A percentile compares a stretch with the other conserved stretches of the same genome.
These are phyloP conservation scores for Caenorhabditis japonica DNA, from an alignment of 2,888 invertebrate genomes.

Conservation along the genomic window DNA sequence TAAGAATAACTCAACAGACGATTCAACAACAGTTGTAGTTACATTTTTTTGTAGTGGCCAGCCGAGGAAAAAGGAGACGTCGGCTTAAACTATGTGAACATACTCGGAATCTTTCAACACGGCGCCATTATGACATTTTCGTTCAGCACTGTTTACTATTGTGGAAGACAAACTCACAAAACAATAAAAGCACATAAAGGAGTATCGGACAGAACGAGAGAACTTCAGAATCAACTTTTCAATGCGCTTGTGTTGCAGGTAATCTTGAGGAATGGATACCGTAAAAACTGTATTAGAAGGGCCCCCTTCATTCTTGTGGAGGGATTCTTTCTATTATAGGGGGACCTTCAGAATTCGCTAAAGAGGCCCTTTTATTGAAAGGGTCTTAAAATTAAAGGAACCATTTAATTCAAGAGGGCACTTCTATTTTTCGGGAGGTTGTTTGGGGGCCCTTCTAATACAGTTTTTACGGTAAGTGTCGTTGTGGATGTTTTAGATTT, in stretches of 20 bases:
- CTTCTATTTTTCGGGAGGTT: too few species aligned
- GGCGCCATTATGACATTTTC: slow-evolving; percentile 8
- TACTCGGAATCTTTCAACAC: not conserved
- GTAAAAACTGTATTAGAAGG: not conserved
- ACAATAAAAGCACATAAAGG: not conserved
- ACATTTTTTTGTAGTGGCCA: slow-evolving; percentile 24
- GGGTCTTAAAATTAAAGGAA: too few species aligned
- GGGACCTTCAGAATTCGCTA: too few species aligned
- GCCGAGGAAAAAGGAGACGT: slow-evolving; percentile 18
- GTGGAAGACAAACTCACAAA: slow-evolving; percentile 10
- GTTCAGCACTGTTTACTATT: slow-evolving; percentile 16
- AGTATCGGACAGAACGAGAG: slow-evolving; percentile 12
- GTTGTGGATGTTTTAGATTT: too few species aligned
- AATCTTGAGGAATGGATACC: too few species aligned
- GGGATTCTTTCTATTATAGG: too few species aligned
- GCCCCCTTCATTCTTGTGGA: too few species aligned
- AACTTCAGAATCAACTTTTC: slow-evolving; percentile 33
- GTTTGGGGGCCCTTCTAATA: too few species aligned
- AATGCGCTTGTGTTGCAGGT: slow-evolving; percentile 35
- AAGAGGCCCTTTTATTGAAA: too few species aligned
- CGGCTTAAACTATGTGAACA: not conserved
- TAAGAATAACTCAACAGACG: not conserved
- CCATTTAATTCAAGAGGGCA: too few species aligned
- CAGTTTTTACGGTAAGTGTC: too few species aligned
- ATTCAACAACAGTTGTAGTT: too few species aligned